Conservation (phyloP, 1,140 invertebrate species). For the Leucophenga varia region DNA sequence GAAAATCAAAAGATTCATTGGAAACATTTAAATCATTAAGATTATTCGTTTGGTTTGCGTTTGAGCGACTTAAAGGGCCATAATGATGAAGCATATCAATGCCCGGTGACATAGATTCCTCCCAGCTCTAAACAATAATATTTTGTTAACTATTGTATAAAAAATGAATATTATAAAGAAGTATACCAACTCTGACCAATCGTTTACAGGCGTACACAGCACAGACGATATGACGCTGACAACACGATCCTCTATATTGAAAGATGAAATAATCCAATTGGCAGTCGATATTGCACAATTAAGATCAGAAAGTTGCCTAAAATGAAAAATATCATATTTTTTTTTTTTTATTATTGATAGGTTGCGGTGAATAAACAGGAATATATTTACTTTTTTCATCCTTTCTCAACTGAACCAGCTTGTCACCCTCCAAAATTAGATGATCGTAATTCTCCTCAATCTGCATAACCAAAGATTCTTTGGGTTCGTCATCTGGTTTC, state of each 20-base stretch:
- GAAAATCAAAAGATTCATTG: conserved; percentile 34
- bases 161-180: too few relatives aligned
- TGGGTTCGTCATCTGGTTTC: conserved; percentile 47
- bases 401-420: conserved; percentile 43
- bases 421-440: conserved; percentile 48
- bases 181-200: conserved; percentile 49
- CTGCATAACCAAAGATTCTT: conserved; percentile 48
- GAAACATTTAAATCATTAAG: conserved; percentile 6
- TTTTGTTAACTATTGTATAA: too few relatives aligned
- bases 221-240: conserved; percentile 42
- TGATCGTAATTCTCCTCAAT: conserved; percentile 54
- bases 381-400: conserved; percentile 35
- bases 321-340: conserved; percentile 9
- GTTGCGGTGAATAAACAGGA: too few relatives aligned
- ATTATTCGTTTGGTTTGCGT: conserved; percentile 31
- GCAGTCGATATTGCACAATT: conserved; percentile 44
- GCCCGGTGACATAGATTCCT: conserved; percentile 50
- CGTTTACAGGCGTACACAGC: conserved; percentile 41
- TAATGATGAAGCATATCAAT: conserved; percentile 55
- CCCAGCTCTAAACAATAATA: conserved; percentile 48
- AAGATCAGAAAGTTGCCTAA: conserved; percentile 44
- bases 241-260: conserved; percentile 47
- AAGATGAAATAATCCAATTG: conserved; percentile 42
- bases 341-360: not conserved
- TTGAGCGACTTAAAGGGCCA: conserved; percentile 45